A percentile compares a stretch with the other conserved stretches of the same genome.
phyloP scores from a whole-genome alignment of 1,140 invertebrate genomes.

The Calephelis nemesis region DNA sequence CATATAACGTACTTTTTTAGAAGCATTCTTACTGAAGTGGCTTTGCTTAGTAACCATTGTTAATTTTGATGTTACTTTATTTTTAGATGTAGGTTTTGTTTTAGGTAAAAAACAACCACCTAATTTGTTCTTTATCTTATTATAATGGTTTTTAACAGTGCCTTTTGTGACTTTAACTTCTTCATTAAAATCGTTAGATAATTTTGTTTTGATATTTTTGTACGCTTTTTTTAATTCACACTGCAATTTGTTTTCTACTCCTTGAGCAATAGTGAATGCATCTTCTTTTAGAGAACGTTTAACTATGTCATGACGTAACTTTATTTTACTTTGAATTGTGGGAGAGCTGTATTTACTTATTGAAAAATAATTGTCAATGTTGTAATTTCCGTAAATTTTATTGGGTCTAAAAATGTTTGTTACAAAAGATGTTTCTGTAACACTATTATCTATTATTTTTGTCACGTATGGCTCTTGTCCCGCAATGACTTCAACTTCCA shows the following conservation, averaged over 20 bases:
- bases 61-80: neutral
- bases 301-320: conserved; percentile 20
- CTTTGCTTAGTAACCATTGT: neutral
- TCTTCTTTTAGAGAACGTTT: conserved; percentile 42
- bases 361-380: conserved; percentile 26
- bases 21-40: neutral
- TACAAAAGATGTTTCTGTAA: conserved; percentile 44
- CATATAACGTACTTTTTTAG: neutral
- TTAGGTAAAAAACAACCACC: conserved; percentile 22
- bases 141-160: conserved; percentile 28
- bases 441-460: conserved; percentile 45
- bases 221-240: conserved; percentile 47
- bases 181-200: conserved; percentile 39
- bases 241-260: conserved; percentile 45
- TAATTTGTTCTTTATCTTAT: conserved; percentile 26
- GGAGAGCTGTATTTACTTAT: neutral
- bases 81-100: conserved; percentile 19
- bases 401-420: conserved; percentile 7
- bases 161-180: conserved; percentile 37
- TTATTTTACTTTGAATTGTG: neutral
- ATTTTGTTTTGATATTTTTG: conserved; percentile 46
- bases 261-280: conserved; percentile 36
- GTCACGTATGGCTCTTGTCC: conserved; percentile 38
- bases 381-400: neutral
- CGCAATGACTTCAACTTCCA: conserved; percentile 42